Evolutionary conservation across 2,797 vertebrate genomes (phyloP), one percentile per base, ranked within the genome.

Genomic region (Crocidura indochinensis): DNA sequence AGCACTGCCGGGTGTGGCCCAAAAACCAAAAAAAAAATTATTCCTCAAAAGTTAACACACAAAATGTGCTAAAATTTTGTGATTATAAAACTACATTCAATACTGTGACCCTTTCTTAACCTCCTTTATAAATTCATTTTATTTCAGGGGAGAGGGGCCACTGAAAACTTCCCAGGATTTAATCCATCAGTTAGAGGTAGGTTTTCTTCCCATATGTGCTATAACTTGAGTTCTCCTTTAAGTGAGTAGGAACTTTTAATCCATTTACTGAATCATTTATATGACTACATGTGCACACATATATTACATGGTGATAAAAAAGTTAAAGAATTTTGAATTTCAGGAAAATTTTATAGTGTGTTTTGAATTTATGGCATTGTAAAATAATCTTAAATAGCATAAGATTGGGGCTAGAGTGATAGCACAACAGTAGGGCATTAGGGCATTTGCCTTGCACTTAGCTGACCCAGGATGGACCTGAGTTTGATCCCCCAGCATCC

Each of bases 121-220:
- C n/a, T 91, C 91, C 31, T 76, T 92, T 82, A 85, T 91, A 80
- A 60, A 93, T 74, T 94, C 19, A 81, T 93, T 96, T 97, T 97
- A 67, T 95, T 96, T 92, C 97, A 99, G 99, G 97, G 99, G 99
- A 95, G 99, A 99, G 97, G 99, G 99, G 51, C 98, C 99, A 90
- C 97, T 99, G 97, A 99, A 99, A 98, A 99, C 99, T 71, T 99
- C 99, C n/a, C 98, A 99, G 95, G 99, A 99, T 97, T 98, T 99
- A 96, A 99, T 99, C 97, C 98, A 99, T 96, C 99, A 99, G 96
- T 98, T 99, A 78, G 99, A 99, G 99, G 99, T 99, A 98, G 9
- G 91, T 31, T 94, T 90, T 88, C 47, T 84, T 94, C 94, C 71
- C 10, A 24, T 86, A 60, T 53, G 64, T 77, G 47, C 24, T 92